Base-by-base conservation (phyloP, 2,797 vertebrate species). In the Malurus splendens region DNA sequence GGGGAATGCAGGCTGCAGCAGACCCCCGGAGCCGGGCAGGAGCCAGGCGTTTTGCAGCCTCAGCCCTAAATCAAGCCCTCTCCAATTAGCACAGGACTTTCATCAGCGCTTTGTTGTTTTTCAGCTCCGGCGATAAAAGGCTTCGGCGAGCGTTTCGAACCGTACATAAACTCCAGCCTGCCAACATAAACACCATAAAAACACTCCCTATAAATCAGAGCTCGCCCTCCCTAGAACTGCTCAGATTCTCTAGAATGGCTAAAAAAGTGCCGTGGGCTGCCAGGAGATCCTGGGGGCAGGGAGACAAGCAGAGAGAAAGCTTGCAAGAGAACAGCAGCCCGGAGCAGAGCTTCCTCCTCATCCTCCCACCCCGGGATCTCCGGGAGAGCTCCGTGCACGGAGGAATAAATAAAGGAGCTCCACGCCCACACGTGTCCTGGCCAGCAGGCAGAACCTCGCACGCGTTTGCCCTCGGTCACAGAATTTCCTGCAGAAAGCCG, bases 101-200 rank as follows among this genome's bases (percentile, higher is more conserved):
- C 79, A 72, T 47, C 89, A 78, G 55, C 0, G 0, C 76, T 61
- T n/a, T 39, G 82, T 23, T 87, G 80, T 80, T 92, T 83, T 78
- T 30, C 62, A 80, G 67, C 70, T 20, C 54, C 3, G 12, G 59
- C 0, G 67, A 91, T 57, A 90, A 88, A 59, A 87, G 41, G 18
- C 44, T 75, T 4, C 79, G n/a, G 59, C 2, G 62, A 83, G 45
- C 12, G 5, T 59, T 87, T 82, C 76, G 38, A 83, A 61, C 33
- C 2, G 0, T 62, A 7, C 76, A 23, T 10, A 87, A 89, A 90
- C 80, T 36, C 6, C 62, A 19, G 59, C 57, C 70, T 22, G 76
- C 92, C 91, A 93, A 87, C 48, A 32, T 6, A 83, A 94, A 94
- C 92, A 81, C 62, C 4, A 1, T 52, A 28, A 81, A 90, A 72